Percentiles rank a stretch among this genome's conserved stretches.
These are phyloP conservation scores for Hydropsyche betteni DNA, from an alignment of 2,888 invertebrate genomes.

Conservation along the genomic window DNA sequence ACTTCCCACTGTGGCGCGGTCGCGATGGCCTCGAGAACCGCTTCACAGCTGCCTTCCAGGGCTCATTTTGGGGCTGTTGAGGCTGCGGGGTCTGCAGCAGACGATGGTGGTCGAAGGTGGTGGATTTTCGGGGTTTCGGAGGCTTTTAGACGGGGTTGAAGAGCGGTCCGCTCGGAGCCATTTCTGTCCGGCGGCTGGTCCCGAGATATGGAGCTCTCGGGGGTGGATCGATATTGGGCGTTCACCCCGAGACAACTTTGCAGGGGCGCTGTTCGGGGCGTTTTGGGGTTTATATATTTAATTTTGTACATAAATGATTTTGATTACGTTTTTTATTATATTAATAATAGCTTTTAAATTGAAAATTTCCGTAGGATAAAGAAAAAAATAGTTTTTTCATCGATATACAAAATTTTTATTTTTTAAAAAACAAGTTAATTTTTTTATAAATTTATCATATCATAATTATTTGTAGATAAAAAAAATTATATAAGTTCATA, in stretches of 20 bases:
- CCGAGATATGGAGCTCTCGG: constrained; percentile 30
- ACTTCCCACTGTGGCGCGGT: too few relatives aligned
- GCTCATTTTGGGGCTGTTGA: not conserved
- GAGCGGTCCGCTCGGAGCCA: constrained; percentile 44
- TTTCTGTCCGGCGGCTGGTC: constrained; percentile 37
- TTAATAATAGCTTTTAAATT: too few relatives aligned
- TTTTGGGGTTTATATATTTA: not conserved
- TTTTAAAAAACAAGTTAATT: too few relatives aligned
- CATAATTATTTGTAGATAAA: too few relatives aligned
- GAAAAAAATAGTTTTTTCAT: too few relatives aligned
- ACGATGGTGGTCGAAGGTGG: not conserved
- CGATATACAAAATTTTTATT: too few relatives aligned
- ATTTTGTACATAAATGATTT: too few relatives aligned
- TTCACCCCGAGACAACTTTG: constrained; percentile 43
- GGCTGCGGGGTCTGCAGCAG: not conserved
- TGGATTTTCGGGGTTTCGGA: not conserved
- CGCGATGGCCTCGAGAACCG: not conserved
- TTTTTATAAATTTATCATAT: too few relatives aligned
- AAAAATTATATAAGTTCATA: too few relatives aligned
- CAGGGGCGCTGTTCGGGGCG: constrained; percentile 34
- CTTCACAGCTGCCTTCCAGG: too few relatives aligned
- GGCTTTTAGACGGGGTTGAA: constrained; percentile 30
- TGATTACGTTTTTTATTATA: too few relatives aligned
- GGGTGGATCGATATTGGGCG: constrained; percentile 49
- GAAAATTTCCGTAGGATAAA: too few relatives aligned